These are phyloP conservation scores for Synanthedon tipuliformis DNA, from an alignment of 2,888 invertebrate species.

Conservation along the genomic window DNA sequence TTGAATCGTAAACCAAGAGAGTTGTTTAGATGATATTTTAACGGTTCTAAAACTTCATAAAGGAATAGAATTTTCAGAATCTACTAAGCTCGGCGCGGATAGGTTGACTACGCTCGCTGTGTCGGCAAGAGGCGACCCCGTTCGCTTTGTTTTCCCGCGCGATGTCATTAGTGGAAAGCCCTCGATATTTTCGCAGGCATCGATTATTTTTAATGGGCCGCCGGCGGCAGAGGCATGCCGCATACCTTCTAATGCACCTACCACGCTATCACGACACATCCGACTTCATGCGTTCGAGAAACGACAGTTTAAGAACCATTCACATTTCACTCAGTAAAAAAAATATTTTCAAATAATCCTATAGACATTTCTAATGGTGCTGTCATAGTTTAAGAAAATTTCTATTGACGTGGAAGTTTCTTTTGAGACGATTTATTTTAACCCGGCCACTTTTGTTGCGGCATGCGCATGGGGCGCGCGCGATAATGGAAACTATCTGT, in stretches of 20 bases:
- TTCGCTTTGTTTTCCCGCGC: slow-evolving; percentile 56
- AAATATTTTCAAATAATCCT: too few species aligned
- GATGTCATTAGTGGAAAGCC: slow-evolving; percentile 65
- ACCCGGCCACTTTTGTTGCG: too few species aligned
- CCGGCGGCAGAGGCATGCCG: slow-evolving; percentile 38
- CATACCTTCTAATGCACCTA: slow-evolving; percentile 10
- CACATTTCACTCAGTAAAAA: too few species aligned
- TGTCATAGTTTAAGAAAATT: too few species aligned
- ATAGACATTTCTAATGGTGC: too few species aligned
- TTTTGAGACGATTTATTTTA: too few species aligned
- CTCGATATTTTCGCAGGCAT: slow-evolving; percentile 64
- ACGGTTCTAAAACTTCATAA: background rate
- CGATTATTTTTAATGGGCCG: slow-evolving; percentile 67
- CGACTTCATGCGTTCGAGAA: background rate
- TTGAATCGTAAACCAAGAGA: background rate
- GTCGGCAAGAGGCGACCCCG: slow-evolving; percentile 7
- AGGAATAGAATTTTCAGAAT: slow-evolving; percentile 1
- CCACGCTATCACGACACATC: slow-evolving; percentile 11
- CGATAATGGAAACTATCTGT: too few species aligned
- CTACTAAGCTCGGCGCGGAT: slow-evolving; percentile 4
- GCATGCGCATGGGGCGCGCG: too few species aligned
- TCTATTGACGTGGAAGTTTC: too few species aligned
- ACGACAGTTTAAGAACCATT: background rate
- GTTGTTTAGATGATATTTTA: background rate
- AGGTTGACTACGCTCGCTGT: slow-evolving; percentile 6